Conservation (phyloP, 2,888 invertebrate genomes). For the Cephalotes varians region DNA sequence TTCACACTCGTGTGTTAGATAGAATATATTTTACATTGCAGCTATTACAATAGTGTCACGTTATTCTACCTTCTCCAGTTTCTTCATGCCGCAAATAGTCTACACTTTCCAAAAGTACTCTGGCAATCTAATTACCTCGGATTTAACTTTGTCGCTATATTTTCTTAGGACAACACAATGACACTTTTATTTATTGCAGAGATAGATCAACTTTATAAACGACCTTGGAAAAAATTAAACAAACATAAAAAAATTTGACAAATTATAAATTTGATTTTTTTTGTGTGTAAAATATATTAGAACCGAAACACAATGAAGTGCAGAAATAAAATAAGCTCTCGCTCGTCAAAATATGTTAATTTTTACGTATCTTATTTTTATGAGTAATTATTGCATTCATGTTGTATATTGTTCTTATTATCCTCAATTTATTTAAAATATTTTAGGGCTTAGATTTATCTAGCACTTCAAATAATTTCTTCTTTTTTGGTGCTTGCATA, state of each 20-base stretch:
- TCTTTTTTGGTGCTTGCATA: background rate
- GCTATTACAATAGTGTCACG: constrained; percentile 28
- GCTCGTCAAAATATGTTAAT: constrained; percentile 6
- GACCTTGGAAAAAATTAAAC: background rate
- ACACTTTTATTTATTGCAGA: background rate
- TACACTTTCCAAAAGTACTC: background rate
- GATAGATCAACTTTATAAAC: background rate
- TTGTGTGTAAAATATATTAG: constrained; percentile 2
- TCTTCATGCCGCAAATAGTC: background rate
- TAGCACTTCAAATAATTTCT: background rate
- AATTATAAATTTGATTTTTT: constrained; percentile 15
- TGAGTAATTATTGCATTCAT: constrained; percentile 13
- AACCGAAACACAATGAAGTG: background rate
- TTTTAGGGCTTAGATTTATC: background rate
- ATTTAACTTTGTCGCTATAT: background rate
- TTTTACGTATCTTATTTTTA: background rate
- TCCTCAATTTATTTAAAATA: background rate
- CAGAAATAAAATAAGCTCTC: constrained; percentile 14
- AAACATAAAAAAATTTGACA: background rate
- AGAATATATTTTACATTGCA: constrained; percentile 74
- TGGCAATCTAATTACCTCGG: background rate
- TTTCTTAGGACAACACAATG: background rate
- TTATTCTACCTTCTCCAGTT: constrained; percentile 20
- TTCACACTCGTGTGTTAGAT: constrained; percentile 34
- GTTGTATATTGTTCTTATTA: background rate